Conservation (phyloP, 2,797 vertebrate genomes). For the Tangara arthus region DNA sequence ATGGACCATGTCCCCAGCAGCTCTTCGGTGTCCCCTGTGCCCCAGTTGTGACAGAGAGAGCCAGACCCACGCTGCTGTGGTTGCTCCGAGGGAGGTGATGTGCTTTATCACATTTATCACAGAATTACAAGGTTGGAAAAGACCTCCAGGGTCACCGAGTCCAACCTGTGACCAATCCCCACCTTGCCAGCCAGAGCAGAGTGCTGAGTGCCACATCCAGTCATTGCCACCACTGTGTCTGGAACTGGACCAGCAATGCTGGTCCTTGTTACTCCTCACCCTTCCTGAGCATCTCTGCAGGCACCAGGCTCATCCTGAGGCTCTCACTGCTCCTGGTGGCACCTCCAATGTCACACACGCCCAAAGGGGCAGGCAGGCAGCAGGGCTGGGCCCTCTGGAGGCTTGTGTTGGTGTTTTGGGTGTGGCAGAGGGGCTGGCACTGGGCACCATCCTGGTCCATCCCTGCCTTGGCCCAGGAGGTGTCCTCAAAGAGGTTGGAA, state of each 20-base stretch:
- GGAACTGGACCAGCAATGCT: background rate
- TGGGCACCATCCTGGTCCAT: background rate
- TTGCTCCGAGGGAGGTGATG: accelerated
- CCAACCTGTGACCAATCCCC: background rate
- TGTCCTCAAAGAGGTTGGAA: background rate
- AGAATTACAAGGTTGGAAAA: background rate
- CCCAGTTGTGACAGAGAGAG: background rate
- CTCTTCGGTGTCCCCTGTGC: background rate
- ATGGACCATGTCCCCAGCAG: background rate
- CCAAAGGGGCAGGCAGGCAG: background rate
- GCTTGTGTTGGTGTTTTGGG: background rate
- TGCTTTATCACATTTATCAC: background rate
- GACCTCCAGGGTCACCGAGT: background rate
- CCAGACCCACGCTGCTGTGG: accelerated
- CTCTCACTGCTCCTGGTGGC: background rate
- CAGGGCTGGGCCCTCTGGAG: background rate
- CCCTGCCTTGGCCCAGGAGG: background rate
- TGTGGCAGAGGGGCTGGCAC: background rate
- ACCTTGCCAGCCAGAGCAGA: background rate
- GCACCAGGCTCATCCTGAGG: background rate
- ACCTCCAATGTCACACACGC: accelerated
- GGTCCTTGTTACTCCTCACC: background rate
- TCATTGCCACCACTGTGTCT: background rate
- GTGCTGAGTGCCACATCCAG: background rate
- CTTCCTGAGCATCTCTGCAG: background rate